phyloP scores from a whole-genome alignment of 1,140 invertebrate genomes.

The Drosophila yakuba region DNA sequence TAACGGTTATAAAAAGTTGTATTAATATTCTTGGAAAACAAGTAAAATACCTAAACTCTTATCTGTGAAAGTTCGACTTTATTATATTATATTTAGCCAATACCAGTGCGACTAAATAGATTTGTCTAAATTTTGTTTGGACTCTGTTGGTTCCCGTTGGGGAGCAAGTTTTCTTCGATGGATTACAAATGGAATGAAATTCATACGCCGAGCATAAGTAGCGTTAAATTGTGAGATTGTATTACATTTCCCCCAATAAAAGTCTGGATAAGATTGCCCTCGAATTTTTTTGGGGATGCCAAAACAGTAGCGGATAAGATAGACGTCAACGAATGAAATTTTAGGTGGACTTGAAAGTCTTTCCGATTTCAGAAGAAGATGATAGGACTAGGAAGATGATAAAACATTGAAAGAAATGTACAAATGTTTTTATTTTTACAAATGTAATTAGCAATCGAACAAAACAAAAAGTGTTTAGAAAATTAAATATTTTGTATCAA shows the following conservation, averaged over 20 bases:
- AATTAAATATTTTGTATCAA: too few relatives aligned
- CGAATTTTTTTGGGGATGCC: constrained; percentile 17
- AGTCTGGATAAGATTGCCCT: constrained; percentile 46
- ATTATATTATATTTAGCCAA: too few relatives aligned
- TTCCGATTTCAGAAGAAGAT: not conserved
- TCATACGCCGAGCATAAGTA: constrained; percentile 63
- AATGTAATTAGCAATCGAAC: too few relatives aligned
- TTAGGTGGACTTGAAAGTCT: constrained; percentile 1
- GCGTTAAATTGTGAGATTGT: constrained; percentile 68
- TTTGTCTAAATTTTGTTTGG: constrained; percentile 39
- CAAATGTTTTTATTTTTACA: not conserved
- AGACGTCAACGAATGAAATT: constrained; percentile 29
- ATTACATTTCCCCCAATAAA: constrained; percentile 47
- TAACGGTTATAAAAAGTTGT: too few relatives aligned
- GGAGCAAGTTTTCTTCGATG: constrained; percentile 2
- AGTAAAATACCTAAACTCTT: too few relatives aligned
- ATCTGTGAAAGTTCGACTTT: too few relatives aligned
- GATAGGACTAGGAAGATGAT: too few relatives aligned
- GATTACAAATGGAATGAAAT: constrained; percentile 56
- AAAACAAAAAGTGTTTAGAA: too few relatives aligned
- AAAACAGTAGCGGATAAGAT: constrained; percentile 14
- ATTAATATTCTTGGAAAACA: constrained; percentile 14
- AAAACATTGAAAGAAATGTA: too few relatives aligned
- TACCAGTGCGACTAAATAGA: constrained; percentile 4
- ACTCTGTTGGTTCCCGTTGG: constrained; percentile 23